These are phyloP conservation scores for Tridacna crocea DNA, from an alignment of 2,888 invertebrate species.

Conservation along the genomic window DNA sequence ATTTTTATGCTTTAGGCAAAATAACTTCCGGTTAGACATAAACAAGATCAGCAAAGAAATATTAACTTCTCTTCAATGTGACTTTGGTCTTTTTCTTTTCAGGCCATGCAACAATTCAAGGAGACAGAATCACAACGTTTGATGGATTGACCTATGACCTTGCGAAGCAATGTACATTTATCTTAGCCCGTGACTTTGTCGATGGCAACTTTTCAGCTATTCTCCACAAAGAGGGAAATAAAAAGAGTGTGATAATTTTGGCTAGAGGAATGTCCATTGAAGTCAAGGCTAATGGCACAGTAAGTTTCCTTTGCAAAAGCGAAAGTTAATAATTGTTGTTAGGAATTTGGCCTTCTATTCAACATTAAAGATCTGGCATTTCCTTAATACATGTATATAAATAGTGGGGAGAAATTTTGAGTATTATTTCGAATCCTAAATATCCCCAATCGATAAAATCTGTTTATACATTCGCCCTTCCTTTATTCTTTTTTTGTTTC, in stretches of 20 bases:
- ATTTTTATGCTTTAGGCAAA: no score
- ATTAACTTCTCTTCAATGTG: neutral
- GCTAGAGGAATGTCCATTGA: conserved; percentile 64
- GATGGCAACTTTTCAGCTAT: conserved; percentile 91
- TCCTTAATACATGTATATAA: neutral
- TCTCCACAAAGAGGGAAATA: conserved; percentile 28
- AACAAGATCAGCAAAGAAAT: no score
- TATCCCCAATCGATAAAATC: no score
- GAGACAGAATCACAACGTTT: conserved; percentile 93
- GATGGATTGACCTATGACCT: conserved; percentile 92
- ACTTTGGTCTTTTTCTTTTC: conserved; percentile 42
- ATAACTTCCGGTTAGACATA: no score
- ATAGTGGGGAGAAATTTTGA: neutral
- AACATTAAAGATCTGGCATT: neutral
- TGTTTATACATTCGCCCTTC: no score
- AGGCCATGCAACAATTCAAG: conserved; percentile 93
- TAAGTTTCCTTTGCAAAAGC: conserved; percentile 36
- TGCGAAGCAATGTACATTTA: conserved; percentile 90
- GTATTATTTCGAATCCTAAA: neutral
- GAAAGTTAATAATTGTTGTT: neutral
- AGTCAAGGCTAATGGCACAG: conserved; percentile 68
- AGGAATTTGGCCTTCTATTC: neutral
- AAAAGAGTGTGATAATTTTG: conserved; percentile 66
- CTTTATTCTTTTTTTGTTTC: no score
- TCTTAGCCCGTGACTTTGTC: conserved; percentile 92